Evolutionary conservation across 2,113 vertebrate species (phyloP).

Genomic region (Heteronetta atricapilla): DNA sequence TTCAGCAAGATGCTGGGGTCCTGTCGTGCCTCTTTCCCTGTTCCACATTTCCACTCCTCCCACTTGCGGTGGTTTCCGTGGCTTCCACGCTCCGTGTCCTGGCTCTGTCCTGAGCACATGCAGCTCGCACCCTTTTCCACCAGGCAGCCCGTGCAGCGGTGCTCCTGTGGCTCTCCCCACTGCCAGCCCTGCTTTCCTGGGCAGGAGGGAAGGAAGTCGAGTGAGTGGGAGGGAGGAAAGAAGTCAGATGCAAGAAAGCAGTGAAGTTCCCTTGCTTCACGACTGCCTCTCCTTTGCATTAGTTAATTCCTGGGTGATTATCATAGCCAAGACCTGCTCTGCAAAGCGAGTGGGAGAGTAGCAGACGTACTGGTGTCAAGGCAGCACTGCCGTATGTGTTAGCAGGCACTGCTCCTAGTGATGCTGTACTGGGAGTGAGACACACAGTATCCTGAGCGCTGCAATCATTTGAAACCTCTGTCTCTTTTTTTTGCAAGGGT

Average conservation of each 20-base stretch:
- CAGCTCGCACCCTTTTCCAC: background rate
- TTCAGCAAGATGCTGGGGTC: background rate
- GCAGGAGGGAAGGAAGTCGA: background rate
- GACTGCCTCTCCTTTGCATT: background rate
- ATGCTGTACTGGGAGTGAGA: background rate
- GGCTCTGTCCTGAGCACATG: background rate
- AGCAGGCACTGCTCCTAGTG: background rate
- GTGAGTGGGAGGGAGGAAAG: background rate
- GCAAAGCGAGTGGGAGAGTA: background rate
- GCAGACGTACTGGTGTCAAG: background rate
- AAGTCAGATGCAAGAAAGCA: background rate
- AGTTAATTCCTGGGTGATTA: background rate
- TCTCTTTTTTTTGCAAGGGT: background rate
- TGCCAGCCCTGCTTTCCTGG: background rate
- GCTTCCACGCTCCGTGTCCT: accelerated
- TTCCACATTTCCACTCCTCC: background rate
- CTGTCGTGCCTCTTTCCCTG: background rate
- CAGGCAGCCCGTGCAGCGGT: accelerated
- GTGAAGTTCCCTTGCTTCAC: background rate
- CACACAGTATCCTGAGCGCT: background rate
- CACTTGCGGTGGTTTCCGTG: background rate
- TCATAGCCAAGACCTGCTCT: background rate
- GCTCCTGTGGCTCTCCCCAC: background rate
- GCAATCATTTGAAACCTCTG: background rate
- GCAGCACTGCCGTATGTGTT: accelerated